A percentile compares a stretch with the other conserved stretches of the same genome.
These are phyloP conservation scores for Antrozous pallidus DNA, from an alignment of 2,797 vertebrate genomes.

Conservation along the genomic window DNA sequence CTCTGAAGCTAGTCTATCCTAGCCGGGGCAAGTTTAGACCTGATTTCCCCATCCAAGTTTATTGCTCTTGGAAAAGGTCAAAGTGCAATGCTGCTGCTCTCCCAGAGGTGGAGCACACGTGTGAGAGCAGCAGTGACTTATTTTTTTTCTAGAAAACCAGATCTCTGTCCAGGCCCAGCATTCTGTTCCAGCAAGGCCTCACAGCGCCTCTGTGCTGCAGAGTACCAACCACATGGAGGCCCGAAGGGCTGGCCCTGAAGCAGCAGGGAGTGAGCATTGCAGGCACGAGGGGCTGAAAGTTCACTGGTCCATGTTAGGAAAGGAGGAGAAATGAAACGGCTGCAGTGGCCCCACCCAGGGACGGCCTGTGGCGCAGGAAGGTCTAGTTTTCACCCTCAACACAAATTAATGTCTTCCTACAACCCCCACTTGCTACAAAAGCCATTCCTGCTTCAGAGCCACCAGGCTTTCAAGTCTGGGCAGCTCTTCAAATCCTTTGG, in stretches of 20 bases:
- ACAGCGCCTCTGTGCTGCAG: neutral
- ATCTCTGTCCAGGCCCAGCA: neutral
- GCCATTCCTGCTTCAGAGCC: neutral
- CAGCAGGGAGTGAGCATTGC: neutral
- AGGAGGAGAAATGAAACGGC: neutral
- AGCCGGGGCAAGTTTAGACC: neutral
- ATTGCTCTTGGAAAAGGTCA: neutral
- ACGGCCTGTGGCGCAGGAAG: neutral
- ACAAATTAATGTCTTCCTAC: neutral
- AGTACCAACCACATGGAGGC: neutral
- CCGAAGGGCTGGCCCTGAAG: neutral
- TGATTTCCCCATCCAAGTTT: neutral
- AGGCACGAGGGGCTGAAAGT: neutral
- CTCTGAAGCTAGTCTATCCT: neutral
- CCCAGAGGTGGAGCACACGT: neutral
- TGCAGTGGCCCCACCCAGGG: neutral
- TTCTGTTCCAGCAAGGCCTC: neutral
- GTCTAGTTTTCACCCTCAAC: neutral
- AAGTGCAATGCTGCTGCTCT: neutral
- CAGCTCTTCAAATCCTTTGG: constrained; percentile 28
- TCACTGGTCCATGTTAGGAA: neutral
- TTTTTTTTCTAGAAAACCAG: neutral
- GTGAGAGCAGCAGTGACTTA: neutral
- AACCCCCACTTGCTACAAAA: neutral
- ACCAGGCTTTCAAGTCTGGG: neutral